phyloP scores from a whole-genome alignment of 2,888 invertebrate species.

The Mesoligia furuncula region DNA sequence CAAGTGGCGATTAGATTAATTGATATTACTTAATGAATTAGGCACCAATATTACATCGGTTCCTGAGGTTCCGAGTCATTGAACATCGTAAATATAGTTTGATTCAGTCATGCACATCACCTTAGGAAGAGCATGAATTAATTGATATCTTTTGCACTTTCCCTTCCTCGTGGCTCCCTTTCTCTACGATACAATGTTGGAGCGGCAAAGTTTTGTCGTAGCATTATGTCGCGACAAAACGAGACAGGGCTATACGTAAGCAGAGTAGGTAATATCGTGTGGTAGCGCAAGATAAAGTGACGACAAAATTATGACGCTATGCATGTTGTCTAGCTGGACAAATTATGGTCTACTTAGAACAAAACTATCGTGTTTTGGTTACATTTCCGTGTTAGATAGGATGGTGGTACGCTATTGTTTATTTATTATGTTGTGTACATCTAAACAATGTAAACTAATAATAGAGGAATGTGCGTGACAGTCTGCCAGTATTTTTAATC shows the following conservation, averaged over 20 bases:
- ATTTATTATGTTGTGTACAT: not conserved
- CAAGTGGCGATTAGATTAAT: slow-evolving; percentile 15
- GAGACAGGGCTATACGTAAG: not conserved
- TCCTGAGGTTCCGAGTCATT: slow-evolving; percentile 49
- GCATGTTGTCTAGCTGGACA: slow-evolving; percentile 5
- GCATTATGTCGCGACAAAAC: not conserved
- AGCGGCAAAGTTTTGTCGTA: not conserved
- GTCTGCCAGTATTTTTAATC: not conserved
- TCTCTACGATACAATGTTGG: slow-evolving; percentile 21
- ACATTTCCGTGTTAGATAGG: slow-evolving; percentile 42
- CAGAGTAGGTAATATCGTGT: not conserved
- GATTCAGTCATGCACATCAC: slow-evolving; percentile 54
- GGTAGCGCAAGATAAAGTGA: not conserved
- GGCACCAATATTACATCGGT: slow-evolving; percentile 49
- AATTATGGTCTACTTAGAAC: not conserved
- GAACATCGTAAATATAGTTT: slow-evolving; percentile 30
- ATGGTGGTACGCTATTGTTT: slow-evolving; percentile 1
- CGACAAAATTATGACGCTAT: slow-evolving; percentile 7
- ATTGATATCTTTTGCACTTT: slow-evolving; percentile 53
- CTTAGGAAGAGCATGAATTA: slow-evolving; percentile 50
- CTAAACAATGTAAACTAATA: not conserved
- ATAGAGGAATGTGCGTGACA: not conserved
- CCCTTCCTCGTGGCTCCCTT: slow-evolving; percentile 47
- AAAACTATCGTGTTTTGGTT: not conserved
- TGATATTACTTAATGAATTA: slow-evolving; percentile 46